Evolutionary conservation across 2,113 vertebrate species (phyloP).

Genomic region (Alosa alosa): DNA sequence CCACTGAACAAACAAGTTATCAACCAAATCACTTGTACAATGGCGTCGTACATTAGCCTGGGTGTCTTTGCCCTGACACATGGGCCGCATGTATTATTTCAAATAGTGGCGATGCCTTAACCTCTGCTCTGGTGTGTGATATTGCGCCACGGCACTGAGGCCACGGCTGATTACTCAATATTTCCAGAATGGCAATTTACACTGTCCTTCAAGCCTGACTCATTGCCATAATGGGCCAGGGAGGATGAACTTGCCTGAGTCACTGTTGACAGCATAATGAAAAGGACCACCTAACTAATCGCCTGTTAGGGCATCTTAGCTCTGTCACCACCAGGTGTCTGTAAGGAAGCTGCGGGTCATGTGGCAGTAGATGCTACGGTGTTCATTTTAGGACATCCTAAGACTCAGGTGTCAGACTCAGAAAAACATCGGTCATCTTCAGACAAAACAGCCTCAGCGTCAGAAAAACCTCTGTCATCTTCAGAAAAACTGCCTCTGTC

Average conservation of each 20-base stretch:
- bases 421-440: too few species aligned
- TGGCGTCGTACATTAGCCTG: background rate
- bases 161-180: constrained; percentile 50
- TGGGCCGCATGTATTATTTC: constrained; percentile 54
- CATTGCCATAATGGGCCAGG: constrained; percentile 32
- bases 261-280: constrained; percentile 23
- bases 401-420: too few species aligned
- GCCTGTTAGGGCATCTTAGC: background rate
- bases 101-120: constrained; percentile 51
- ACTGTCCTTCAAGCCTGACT: constrained; percentile 45
- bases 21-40: background rate
- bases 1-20: constrained; percentile 1
- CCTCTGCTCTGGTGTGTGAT: constrained; percentile 42
- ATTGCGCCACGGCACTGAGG: background rate
- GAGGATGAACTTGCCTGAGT: constrained; percentile 25
- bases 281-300: constrained; percentile 20
- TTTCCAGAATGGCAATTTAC: constrained; percentile 34
- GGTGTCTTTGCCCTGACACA: constrained; percentile 44
- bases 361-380: background rate
- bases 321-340: background rate
- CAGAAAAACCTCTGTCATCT: too few species aligned
- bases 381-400: too few species aligned
- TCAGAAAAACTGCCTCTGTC: too few species aligned
- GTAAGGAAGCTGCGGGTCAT: background rate
- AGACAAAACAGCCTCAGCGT: too few species aligned